These are phyloP conservation scores for Operophtera brumata DNA, from an alignment of 2,888 invertebrate species.

Conservation along the genomic window DNA sequence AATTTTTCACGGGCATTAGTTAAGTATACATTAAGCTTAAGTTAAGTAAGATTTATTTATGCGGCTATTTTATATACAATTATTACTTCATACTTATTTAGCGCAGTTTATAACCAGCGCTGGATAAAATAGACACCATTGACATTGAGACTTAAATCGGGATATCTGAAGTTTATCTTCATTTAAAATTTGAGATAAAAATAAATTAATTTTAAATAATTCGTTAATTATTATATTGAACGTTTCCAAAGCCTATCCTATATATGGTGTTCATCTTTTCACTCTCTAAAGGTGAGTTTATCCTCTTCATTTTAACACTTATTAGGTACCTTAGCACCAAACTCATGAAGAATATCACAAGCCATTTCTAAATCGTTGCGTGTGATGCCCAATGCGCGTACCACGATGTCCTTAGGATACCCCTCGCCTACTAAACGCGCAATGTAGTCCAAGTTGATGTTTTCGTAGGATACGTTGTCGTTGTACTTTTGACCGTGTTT, in stretches of 20 bases:
- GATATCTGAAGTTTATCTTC: background rate
- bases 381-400: conserved; percentile 94
- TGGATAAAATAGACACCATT: too few relatives aligned
- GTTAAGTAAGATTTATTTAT: too few relatives aligned
- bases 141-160: background rate
- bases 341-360: conserved; percentile 95
- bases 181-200: background rate
- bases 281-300: too few relatives aligned
- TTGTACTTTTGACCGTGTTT: conserved; percentile 72
- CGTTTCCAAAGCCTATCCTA: too few relatives aligned
- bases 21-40: too few relatives aligned
- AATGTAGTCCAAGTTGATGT: conserved; percentile 94
- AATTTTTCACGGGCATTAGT: too few relatives aligned
- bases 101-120: too few relatives aligned
- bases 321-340: conserved; percentile 82
- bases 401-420: conserved; percentile 94
- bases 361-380: conserved; percentile 97
- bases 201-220: too few relatives aligned
- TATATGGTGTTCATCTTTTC: too few relatives aligned
- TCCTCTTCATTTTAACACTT: conserved; percentile 52
- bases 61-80: too few relatives aligned
- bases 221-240: too few relatives aligned
- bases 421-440: conserved; percentile 93
- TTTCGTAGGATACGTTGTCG: conserved; percentile 87
- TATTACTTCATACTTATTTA: too few relatives aligned